phyloP scores from a whole-genome alignment of 2,113 vertebrate species.

The Myotis davidii region DNA sequence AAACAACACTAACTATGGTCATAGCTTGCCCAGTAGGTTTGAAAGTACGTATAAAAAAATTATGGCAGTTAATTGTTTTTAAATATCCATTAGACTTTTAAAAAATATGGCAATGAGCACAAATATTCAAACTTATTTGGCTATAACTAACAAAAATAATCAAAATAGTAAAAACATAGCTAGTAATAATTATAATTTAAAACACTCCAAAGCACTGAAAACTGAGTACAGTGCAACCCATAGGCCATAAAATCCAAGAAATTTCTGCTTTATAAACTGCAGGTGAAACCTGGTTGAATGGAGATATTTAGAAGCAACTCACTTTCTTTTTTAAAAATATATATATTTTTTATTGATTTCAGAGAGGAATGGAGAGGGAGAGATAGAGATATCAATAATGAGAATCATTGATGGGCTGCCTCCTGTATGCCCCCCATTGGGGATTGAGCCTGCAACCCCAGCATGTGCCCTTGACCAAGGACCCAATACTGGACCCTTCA shows the following conservation, averaged over 20 bases:
- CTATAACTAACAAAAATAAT: neutral
- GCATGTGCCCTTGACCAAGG: too few relatives aligned
- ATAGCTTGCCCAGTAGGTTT: neutral
- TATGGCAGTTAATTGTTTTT: conserved; percentile 22
- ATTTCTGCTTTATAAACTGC: neutral
- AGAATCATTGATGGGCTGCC: too few relatives aligned
- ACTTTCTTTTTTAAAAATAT: neutral
- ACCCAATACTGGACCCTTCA: too few relatives aligned
- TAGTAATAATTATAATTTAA: neutral
- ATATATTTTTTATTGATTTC: too few relatives aligned
- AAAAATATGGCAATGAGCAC: neutral
- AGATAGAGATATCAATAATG: too few relatives aligned
- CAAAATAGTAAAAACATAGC: neutral
- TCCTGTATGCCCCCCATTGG: too few relatives aligned
- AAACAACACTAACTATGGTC: neutral
- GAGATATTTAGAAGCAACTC: neutral
- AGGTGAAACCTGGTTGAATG: neutral
- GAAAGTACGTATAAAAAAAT: conserved; percentile 6
- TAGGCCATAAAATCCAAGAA: neutral
- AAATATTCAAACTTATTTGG: neutral
- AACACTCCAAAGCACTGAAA: neutral
- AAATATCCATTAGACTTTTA: neutral
- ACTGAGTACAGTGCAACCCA: neutral
- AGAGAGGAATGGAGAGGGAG: too few relatives aligned
- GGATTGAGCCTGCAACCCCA: too few relatives aligned